These are phyloP conservation scores for Cheirogaleus major DNA, from an alignment of 2,797 vertebrate species.

Conservation along the genomic window DNA sequence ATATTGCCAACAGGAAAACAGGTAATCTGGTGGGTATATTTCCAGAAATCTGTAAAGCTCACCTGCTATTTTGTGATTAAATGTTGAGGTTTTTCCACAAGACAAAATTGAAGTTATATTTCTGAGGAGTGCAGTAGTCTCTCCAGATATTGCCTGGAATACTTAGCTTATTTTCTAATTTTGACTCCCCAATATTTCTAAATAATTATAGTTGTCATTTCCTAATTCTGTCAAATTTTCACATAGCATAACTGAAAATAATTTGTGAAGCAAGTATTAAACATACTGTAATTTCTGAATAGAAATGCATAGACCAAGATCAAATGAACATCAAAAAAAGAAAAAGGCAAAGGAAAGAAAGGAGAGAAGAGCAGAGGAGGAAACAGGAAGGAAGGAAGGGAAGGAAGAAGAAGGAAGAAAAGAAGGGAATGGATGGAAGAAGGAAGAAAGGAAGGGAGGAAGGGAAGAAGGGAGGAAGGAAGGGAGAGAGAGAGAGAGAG, in stretches of 20 bases:
- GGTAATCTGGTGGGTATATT: neutral
- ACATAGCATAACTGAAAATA: neutral
- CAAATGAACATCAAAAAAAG: neutral
- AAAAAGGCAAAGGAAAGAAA: rapidly evolving
- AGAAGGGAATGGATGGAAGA: neutral
- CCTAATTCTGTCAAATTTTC: neutral
- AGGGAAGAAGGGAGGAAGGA: too few relatives aligned
- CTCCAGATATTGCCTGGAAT: neutral
- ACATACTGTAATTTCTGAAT: neutral
- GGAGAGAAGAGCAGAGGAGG: neutral
- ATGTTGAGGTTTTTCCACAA: neutral
- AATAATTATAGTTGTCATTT: neutral
- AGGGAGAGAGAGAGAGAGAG: too few relatives aligned
- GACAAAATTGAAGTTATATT: neutral
- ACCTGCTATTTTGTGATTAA: neutral
- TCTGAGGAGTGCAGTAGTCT: neutral
- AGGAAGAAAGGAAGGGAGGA: neutral
- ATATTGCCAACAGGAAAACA: neutral
- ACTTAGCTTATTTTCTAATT: neutral
- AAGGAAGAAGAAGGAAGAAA: neutral
- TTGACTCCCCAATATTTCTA: neutral
- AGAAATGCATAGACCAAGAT: neutral
- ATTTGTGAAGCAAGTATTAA: neutral
- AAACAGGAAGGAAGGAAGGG: neutral
- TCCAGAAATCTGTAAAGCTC: neutral